Evolutionary conservation across 2,797 vertebrate genomes (phyloP), one percentile per base, ranked within the genome.

Genomic region (Enteromius argenteus): DNA sequence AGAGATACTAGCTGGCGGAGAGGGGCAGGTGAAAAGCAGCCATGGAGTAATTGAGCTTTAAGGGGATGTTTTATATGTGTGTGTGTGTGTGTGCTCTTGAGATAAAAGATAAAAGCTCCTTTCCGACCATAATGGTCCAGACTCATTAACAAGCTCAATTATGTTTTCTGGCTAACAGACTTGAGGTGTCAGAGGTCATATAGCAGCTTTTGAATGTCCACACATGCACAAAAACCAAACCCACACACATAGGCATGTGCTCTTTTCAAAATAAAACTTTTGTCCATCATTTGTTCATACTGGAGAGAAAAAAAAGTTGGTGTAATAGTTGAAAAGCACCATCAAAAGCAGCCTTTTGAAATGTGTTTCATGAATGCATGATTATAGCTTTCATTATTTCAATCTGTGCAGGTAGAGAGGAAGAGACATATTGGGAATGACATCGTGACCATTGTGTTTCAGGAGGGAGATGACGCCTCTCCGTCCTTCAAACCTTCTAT

Each of bases 401-500:
- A 10, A 23, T 80, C 42, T 90, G 58, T 76, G 64, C 93, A 99
- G 98, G 98, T 99, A 95, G 98, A 99, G 94, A 96, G 98, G 89
- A 99, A 99, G 91, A 94, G 98, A 83, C 98, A 99, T 91, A 99
- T 99, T 79, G 98, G 98, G 84, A 99, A 99, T 35, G 98, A 99
- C 92, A 99, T 99, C 5, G 98, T 99, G 84, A 99, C 98, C 89
- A 98, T 99, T 27, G 96, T 99, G 80, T 99, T 99, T 95, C 98
- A 99, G 90, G 98, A 99, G 90, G 98, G 98, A 15, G 97, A 99
- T 78, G 98, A 99, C n/a, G 94, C 96, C 19, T 97, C 97, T 32
- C 93, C 97, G 0, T 96, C 97, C 85, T 99, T 99, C 89, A 99
- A 99, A 88, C 98, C 98, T 21, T 99, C 98, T 77, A 99, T 99